Conservation (phyloP, 2,113 vertebrate species). For the Datnioides undecimradiatus region DNA sequence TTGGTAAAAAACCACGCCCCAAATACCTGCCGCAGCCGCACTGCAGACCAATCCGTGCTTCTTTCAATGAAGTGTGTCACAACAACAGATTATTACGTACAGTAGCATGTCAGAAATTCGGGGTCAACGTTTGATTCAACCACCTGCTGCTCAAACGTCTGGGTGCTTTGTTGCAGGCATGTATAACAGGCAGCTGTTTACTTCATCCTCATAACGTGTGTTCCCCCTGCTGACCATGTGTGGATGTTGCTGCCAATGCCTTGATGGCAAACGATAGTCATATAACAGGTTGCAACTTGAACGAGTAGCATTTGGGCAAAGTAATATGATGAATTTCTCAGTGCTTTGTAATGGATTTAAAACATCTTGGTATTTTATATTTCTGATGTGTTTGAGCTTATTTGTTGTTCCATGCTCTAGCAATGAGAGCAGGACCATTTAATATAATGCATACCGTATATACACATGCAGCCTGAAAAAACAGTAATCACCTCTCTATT, state of each 20-base stretch:
- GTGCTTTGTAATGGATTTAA: background rate
- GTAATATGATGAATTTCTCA: background rate
- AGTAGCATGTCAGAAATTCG: too few relatives aligned
- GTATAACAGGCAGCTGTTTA: background rate
- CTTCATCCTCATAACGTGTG: conserved; percentile 13
- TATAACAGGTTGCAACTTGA: background rate
- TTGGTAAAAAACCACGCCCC: conserved; percentile 45
- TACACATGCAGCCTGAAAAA: background rate
- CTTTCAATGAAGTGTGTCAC: background rate
- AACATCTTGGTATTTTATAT: background rate
- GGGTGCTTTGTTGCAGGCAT: background rate
- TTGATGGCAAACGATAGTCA: too few relatives aligned
- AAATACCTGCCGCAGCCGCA: conserved; percentile 23
- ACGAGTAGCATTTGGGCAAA: background rate
- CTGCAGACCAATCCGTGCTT: rapidly evolving
- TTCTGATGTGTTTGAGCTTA: background rate
- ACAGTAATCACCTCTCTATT: background rate
- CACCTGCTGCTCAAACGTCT: background rate
- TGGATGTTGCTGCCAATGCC: conserved; percentile 24
- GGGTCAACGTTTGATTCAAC: background rate
- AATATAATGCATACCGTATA: background rate
- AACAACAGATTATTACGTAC: too few relatives aligned
- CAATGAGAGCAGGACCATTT: background rate
- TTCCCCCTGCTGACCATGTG: conserved; percentile 51
- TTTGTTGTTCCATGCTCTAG: background rate